Conservation (phyloP, 2,888 invertebrate species). For the Euproctis similis region DNA sequence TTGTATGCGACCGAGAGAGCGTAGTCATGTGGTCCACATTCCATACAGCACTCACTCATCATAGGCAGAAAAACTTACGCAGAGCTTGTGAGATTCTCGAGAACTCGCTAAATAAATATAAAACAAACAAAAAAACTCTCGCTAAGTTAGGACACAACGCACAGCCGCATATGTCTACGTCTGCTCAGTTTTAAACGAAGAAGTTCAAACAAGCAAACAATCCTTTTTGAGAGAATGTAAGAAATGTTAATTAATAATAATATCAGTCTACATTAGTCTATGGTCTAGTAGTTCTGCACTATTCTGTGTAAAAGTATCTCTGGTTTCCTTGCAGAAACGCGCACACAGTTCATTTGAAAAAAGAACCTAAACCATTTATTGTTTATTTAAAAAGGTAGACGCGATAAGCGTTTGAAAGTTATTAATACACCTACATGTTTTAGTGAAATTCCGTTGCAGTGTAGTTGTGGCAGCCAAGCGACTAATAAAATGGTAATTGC, state of each 20-base stretch:
- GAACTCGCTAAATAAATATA: constrained; percentile 41
- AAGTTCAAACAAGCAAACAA: constrained; percentile 3
- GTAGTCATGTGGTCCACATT: constrained; percentile 37
- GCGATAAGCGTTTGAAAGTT: too few species aligned
- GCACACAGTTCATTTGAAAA: too few species aligned
- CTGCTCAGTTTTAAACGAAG: constrained; percentile 4
- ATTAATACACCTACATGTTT: constrained; percentile 10
- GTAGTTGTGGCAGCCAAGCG: constrained; percentile 14
- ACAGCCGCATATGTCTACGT: constrained; percentile 13
- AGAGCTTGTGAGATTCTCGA: constrained; percentile 44
- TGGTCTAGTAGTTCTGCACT: too few species aligned
- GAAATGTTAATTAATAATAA: too few species aligned
- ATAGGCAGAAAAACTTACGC: constrained; percentile 50
- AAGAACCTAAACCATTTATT: too few species aligned
- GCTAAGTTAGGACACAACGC: constrained; percentile 36
- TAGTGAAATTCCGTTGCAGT: constrained; percentile 15
- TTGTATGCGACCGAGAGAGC: constrained; percentile 31
- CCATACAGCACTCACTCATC: constrained; percentile 39
- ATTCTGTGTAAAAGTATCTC: too few species aligned
- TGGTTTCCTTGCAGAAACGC: too few species aligned
- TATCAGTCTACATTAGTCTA: too few species aligned
- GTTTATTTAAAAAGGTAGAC: too few species aligned
- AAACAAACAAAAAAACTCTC: constrained; percentile 35
- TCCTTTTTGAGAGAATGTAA: constrained; percentile 1
- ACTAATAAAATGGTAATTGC: constrained; percentile 29